Conservation (phyloP, 35 echinoderm and acorn worm species). For the Ophioderma brevispina region DNA sequence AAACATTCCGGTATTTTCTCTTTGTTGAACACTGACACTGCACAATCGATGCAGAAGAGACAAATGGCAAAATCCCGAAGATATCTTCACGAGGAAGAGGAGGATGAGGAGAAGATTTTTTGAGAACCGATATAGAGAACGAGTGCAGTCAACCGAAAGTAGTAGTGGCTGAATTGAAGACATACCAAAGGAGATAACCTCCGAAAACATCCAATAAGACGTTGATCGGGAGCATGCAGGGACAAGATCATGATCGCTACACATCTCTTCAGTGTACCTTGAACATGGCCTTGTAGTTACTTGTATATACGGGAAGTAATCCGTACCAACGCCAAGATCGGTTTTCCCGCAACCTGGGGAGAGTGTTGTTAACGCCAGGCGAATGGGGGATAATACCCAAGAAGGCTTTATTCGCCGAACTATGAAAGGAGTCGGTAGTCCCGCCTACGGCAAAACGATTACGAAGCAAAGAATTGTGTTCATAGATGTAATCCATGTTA, state of each 20-base stretch:
- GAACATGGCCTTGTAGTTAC: slow-evolving; percentile 37
- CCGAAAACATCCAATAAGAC: slow-evolving; percentile 12
- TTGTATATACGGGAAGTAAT: slow-evolving; percentile 15
- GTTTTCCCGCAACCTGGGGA: slow-evolving; percentile 1
- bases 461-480: slow-evolving; percentile 30
- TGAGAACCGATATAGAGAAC: background rate
- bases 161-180: background rate
- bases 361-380: slow-evolving; percentile 31
- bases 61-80: background rate
- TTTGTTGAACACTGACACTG: too few relatives aligned
- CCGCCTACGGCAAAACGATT: slow-evolving; percentile 37
- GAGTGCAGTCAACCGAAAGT: background rate
- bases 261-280: slow-evolving; percentile 22
- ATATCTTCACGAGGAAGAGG: background rate
- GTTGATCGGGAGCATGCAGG: slow-evolving; percentile 15
- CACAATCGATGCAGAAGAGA: background rate
- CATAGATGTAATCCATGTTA: background rate
- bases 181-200: slow-evolving; percentile 15
- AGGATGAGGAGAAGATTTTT: background rate
- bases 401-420: slow-evolving; percentile 22
- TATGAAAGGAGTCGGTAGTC: slow-evolving; percentile 44
- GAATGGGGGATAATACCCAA: slow-evolving; percentile 11
- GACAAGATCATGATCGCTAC: slow-evolving; percentile 22
- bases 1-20: slow-evolving; percentile 19
- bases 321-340: slow-evolving; percentile 17